Base-by-base conservation (phyloP, 2,888 invertebrate species). In the Standfussiana lucernea region DNA sequence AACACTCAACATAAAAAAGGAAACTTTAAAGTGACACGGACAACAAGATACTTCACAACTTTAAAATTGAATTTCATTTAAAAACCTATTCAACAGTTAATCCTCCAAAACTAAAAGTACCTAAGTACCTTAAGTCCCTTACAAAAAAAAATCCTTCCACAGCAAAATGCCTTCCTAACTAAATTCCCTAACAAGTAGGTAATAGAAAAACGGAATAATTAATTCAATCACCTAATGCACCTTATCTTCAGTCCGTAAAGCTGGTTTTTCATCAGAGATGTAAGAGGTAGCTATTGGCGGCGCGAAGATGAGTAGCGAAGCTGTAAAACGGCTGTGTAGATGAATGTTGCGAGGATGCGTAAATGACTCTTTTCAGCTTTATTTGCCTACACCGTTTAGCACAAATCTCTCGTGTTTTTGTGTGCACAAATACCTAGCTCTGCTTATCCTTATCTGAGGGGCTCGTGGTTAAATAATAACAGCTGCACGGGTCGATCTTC, bases 151-250 rank as follows among this genome's bases (percentile, higher is more conserved):
- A 35, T 37, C 45, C 45, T 70, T 37, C 1, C 24, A 7, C 45
- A 42, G 21, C 13, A 72, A 42, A 40, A 28, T 62, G 32, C 32
- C 18, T 28, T 56, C 28, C 6, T 40, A 50, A 56, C 53, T n/a
- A 50, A 77, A 67, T 70, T 37, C 5, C 24, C 8, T 59, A 53
- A 72, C 40, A 84, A 70, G 56, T 37, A 69, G 50, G 45, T 13
- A 67, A 21, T 59, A 28, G 74, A 74, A 32, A 66, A 80, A 82
- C 35, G 6, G 61, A 70, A 75, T 85, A 85, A 82, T 85, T 85
- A 82, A 85, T 82, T 59, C 53, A 85, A 82, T 82, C 35, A 53
- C 59, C 45, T 81, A 84, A 80, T 75, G 62, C 71, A 4, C 28
- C n/a, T 59, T 56, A 80, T 73, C 47, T 80, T 32, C 18, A n/a